These are phyloP conservation scores for Strigops habroptila DNA, from an alignment of 2,113 vertebrate species.

Conservation along the genomic window DNA sequence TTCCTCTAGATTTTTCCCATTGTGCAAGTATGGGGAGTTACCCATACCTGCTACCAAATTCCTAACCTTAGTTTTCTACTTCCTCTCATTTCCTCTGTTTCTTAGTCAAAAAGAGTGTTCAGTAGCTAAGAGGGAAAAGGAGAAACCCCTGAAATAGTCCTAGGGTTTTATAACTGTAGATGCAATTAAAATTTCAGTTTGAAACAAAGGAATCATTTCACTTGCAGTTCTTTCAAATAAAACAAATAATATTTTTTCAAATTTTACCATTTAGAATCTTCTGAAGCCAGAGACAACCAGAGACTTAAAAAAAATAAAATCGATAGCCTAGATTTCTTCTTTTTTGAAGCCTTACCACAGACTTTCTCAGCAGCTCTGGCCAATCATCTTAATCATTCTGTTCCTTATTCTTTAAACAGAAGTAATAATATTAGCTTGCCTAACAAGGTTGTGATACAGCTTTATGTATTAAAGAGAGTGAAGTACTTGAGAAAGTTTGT, in stretches of 20 bases:
- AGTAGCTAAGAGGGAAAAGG: neutral
- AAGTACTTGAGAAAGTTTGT: neutral
- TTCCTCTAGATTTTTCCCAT: neutral
- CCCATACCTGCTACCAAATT: neutral
- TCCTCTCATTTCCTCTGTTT: neutral
- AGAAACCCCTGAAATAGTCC: neutral
- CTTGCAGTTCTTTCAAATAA: neutral
- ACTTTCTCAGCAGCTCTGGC: neutral
- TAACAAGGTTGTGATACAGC: neutral
- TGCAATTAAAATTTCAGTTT: neutral
- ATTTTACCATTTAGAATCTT: neutral
- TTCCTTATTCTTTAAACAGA: neutral
- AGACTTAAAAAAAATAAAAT: neutral
- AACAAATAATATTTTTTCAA: neutral
- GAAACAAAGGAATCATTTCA: neutral
- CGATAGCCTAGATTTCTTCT: neutral
- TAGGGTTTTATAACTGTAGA: neutral
- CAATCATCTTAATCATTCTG: neutral
- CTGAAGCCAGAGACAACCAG: neutral
- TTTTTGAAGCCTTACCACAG: neutral
- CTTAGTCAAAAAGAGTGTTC: neutral
- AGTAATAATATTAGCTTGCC: neutral
- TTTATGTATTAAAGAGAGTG: neutral
- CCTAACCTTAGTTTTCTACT: neutral
- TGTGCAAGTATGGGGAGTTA: neutral